Percentiles rank a stretch among this genome's conserved stretches.
Evolutionary conservation across 2,113 vertebrate species (phyloP).

Genomic region (Ammodytes marinus): DNA sequence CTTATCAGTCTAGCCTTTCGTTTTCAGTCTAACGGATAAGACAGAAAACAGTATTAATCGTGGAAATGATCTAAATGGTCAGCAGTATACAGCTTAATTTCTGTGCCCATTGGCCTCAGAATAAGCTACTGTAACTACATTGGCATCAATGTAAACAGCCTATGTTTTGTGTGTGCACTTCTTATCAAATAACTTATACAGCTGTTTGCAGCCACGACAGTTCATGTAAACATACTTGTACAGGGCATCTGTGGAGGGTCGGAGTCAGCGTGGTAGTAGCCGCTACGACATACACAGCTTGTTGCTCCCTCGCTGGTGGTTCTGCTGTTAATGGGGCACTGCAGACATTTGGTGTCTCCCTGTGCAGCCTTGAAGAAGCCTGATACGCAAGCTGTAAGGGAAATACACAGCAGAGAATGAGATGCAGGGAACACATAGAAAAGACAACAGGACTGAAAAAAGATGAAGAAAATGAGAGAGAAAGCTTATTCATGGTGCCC

Average conservation of each 20-base stretch:
- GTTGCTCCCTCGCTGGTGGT: constrained; percentile 92
- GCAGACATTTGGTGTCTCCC: constrained; percentile 90
- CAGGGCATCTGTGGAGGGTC: constrained; percentile 94
- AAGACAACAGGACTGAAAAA: not conserved
- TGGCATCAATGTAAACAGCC: not conserved
- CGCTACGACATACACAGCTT: constrained; percentile 90
- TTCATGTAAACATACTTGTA: constrained; percentile 88
- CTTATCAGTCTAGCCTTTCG: too few relatives aligned
- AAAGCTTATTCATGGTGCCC: too few relatives aligned
- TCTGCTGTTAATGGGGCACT: constrained; percentile 94
- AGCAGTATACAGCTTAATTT: not conserved
- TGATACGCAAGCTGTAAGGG: constrained; percentile 87
- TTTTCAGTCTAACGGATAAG: too few relatives aligned
- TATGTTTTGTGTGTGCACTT: not conserved
- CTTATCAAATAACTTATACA: not conserved
- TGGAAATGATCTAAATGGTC: not conserved
- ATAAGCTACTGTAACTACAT: not conserved
- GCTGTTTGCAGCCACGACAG: constrained; percentile 1
- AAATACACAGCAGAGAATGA: constrained; percentile 15
- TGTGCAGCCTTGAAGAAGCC: constrained; percentile 94
- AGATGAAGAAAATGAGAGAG: not conserved
- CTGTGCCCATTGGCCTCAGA: not conserved
- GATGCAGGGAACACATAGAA: constrained; percentile 1
- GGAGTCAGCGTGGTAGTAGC: constrained; percentile 91
- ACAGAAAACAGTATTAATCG: too few relatives aligned